Base-by-base conservation (phyloP, 2,113 vertebrate species). In the Melanocharis versteri region DNA sequence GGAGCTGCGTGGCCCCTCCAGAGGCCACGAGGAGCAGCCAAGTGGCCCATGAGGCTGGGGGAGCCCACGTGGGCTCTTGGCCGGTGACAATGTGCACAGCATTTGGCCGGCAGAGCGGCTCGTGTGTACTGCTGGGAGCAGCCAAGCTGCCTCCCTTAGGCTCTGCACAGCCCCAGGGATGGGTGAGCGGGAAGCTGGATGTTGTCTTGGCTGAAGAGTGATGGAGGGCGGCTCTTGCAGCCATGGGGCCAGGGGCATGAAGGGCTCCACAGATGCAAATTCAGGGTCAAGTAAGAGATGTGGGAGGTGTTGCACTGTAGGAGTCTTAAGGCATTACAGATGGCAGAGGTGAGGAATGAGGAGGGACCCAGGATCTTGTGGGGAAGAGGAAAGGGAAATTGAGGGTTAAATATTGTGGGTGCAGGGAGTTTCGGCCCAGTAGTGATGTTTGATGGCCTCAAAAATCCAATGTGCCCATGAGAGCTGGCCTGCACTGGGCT, bases 1-100 rank as follows among this genome's bases (percentile, higher is more conserved):
- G 31, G 58, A 65, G 50, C 24, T 4, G 0, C 0, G 0, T 0
- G 2, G 42, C 18, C n/a, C 1, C 58, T 87, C 57, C 76, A 89
- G 89, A 86, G 62, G 50, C 68, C 69, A 33, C 0, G 0, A 44
- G 60, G 31, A 87, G 50, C 69, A 82, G 90, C 60, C 87, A 87
- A 26, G 60, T 2, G 44, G 37, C 60, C 77, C 85, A 31, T 24
- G n/a, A 39, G 45, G 68, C 87, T 65, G 15, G 1, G 51, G 51
- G 24, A 89, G 47, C 68, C 16, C 2, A 53, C 64, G 39, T 11
- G 2, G 7, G 48, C 54, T 77, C 58, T n/a, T 30, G 42, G 80
- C 31, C 1, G 1, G 54, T 48, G 83, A 15, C 48, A 47, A 13
- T 1, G 0, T 2, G 2, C 2, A 0, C 44, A 33, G 28, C 47